phyloP scores from a whole-genome alignment of 2,888 invertebrate species.

The Actias luna region DNA sequence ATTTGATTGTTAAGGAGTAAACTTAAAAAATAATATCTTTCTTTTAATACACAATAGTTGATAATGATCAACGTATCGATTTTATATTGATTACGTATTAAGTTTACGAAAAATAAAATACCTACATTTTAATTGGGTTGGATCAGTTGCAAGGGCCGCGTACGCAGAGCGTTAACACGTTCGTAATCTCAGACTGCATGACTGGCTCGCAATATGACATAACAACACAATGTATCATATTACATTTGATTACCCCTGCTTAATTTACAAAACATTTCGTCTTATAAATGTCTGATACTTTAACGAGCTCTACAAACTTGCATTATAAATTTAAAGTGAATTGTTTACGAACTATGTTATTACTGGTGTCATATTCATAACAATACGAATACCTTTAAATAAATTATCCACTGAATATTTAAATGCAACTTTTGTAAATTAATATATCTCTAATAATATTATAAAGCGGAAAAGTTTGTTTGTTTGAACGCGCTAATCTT shows the following conservation, averaged over 20 bases:
- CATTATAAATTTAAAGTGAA: not conserved
- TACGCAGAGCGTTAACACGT: conserved; percentile 43
- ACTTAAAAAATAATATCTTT: no score
- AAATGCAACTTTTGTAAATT: no score
- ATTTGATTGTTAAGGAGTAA: no score
- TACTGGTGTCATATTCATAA: not conserved
- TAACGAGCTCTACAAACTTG: not conserved
- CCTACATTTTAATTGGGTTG: conserved; percentile 24
- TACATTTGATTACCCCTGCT: conserved; percentile 29
- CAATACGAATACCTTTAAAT: not conserved
- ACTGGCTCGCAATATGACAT: conserved; percentile 24
- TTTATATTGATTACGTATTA: conserved; percentile 7
- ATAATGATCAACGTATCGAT: not conserved
- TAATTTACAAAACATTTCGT: conserved; percentile 20
- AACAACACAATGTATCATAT: conserved; percentile 30
- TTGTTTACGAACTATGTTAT: not conserved
- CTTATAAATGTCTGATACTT: not conserved
- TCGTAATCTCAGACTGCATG: conserved; percentile 39
- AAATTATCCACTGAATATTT: not conserved
- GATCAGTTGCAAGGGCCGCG: conserved; percentile 44
- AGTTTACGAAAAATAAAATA: conserved; percentile 6
- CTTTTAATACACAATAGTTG: no score
- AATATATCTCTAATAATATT: no score
- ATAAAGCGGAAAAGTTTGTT: no score
- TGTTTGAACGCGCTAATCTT: no score